Evolutionary conservation across 1,140 invertebrate genomes (phyloP), one percentile per base, ranked within the genome.

Genomic region (Penaeus japonicus): DNA sequence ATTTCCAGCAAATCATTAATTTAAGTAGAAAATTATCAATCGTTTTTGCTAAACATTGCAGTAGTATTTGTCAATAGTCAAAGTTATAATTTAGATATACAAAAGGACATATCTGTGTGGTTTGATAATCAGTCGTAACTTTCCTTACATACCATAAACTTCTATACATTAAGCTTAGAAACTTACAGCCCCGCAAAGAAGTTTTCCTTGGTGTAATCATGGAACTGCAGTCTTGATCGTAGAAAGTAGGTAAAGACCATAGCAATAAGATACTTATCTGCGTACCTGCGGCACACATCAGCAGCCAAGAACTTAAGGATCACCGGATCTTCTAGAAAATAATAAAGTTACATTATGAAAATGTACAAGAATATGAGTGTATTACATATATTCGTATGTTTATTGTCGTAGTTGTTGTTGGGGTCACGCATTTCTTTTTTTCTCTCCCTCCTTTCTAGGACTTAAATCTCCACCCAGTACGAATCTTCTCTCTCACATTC

Each of bases 181-280:
- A 93, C 93, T 94, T 93, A 94, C 94, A 95, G 91, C 47, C 93
- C 94, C 30, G 93, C 92, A 89, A 94, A 94, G 91, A 95, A 95
- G 91, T 94, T 94, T n/a, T 92, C 91, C 79, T 91, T 91, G 70
- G 92, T 94, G 79, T 93, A 95, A 89, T 95, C 93, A 87, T 92
- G 91, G 4, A 92, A 91, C 78, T 91, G 91, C 59, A 93, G 92
- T 1, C 92, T 91, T 54, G 94, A 94, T 90, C 94, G 92, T 85
- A 94, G 92, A 91, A 95, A 94, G 91, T 94, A 94, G 4, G 93
- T 93, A 92, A 95, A 94, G 5, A 94, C 94, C 94, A 94, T 94
- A 5, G 94, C 94, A 54, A 95, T 91, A 7, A 95, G 92, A 91
- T 94, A 95, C 92, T 94, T 93, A 90, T 94, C 93, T 27, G 93